Base-by-base conservation (phyloP, 2,113 vertebrate species). In the Chaetodon trifascialis region DNA sequence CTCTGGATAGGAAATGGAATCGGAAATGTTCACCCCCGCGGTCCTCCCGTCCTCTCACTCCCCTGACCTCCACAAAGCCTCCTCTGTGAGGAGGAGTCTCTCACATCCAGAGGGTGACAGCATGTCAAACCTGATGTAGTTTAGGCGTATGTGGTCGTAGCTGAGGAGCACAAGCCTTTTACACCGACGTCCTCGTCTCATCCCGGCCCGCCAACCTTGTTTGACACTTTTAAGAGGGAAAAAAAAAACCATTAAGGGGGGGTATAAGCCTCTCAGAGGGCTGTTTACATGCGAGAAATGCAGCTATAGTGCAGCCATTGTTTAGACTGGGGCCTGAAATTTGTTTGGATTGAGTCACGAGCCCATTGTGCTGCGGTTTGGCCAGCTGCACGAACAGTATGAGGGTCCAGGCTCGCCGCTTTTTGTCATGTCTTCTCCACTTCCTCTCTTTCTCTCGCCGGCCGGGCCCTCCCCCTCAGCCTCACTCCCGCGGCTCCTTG, bases 361-460 rank as follows among this genome's bases (percentile, higher is more conserved):
- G 85, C 78, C 88, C 66, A 90, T 94, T 94, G 90, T 93, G 86
- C 79, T 72, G 91, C 68, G 82, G 91, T 90, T 76, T 84, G 83
- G 87, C 84, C 92, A 92, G 93, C 92, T 94, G 92, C 88, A 82
- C 88, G 69, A 89, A 92, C 91, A 88, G 84, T 85, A 90, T 91
- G 92, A 89, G 93, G 93, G 92, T 94, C 85, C 66, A 86, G 91
- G 90, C 87, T 89, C 83, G 21, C 47, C 19, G 73, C 59, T 77
- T 84, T 90, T 89, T 92, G 91, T 92, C 67, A 91, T 93, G 93
- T 95, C 94, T 95, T 93, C 87, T 90, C 83, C 44, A 76, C 91
- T 95, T 95, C 94, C 94, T 92, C 85, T 80, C 84, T 86, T 58
- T 69, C 68, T 76, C 79, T 54, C 46, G 64, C 79, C 17, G 49